Evolutionary conservation across 2,113 vertebrate genomes (phyloP).

Genomic region (Dinomys branickii): DNA sequence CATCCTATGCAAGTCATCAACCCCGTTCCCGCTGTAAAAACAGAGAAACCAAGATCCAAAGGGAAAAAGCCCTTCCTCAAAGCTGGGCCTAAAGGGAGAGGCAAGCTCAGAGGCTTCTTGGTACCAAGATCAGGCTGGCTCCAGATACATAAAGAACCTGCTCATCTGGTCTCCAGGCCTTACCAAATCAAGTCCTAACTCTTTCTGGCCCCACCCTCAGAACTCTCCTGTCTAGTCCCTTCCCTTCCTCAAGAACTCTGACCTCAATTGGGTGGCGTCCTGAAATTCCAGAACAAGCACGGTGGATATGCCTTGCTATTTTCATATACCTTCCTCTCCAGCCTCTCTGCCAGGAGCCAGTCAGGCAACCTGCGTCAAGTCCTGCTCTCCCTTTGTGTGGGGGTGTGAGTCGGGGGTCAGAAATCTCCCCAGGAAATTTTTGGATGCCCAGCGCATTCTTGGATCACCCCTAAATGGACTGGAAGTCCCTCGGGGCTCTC

Average conservation of each 20-base stretch:
- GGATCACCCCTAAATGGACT: background rate
- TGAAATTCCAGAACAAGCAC: conserved; percentile 27
- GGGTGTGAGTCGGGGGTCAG: background rate
- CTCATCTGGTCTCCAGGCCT: conserved; percentile 43
- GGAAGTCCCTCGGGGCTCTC: background rate
- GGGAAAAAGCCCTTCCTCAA: conserved; percentile 41
- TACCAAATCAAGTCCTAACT: conserved; percentile 31
- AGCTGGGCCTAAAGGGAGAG: conserved; percentile 22
- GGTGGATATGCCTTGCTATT: background rate
- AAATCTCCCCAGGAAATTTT: background rate
- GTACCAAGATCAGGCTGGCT: conserved; percentile 45
- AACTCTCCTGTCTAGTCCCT: background rate
- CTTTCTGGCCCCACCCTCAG: background rate
- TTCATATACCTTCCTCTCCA: background rate
- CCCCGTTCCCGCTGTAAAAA: background rate
- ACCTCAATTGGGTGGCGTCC: background rate
- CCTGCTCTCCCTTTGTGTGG: background rate
- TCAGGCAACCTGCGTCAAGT: background rate
- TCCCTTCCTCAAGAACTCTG: conserved; percentile 24
- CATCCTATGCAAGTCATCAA: background rate
- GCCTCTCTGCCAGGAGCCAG: background rate
- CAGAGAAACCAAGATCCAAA: conserved; percentile 15
- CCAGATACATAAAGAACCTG: conserved; percentile 43
- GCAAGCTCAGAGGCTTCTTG: background rate
- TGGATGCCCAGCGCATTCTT: background rate